Percentiles rank a stretch among this genome's conserved stretches.
Conservation (phyloP, 2,797 vertebrate genomes). For the Coregonus sp. region DNA sequence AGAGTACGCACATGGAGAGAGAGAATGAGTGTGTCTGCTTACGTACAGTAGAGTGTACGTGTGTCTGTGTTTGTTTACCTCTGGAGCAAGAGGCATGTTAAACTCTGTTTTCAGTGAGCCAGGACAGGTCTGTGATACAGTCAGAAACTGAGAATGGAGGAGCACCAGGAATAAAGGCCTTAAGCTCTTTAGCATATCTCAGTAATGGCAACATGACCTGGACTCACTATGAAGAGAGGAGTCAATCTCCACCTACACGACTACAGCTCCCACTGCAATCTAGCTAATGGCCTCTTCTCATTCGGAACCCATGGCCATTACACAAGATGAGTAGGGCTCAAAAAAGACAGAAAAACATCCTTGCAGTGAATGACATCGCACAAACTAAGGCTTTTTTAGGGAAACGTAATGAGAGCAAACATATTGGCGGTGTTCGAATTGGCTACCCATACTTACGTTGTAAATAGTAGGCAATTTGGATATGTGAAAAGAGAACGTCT, state of each 20-base stretch:
- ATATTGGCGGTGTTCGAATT: too few relatives aligned
- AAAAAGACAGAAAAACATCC: too few relatives aligned
- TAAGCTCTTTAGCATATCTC: conserved; percentile 4
- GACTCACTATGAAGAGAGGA: not conserved
- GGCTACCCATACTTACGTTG: too few relatives aligned
- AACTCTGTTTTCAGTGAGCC: not conserved
- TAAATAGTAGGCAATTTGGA: too few relatives aligned
- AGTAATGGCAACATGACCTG: conserved; percentile 15
- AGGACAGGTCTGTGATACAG: not conserved
- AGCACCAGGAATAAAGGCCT: not conserved
- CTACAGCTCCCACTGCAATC: not conserved
- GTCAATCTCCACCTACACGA: not conserved
- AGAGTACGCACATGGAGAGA: not conserved
- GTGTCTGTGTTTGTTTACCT: not conserved
- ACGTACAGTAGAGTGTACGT: not conserved
- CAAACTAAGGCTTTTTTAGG: too few relatives aligned
- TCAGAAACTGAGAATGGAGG: not conserved
- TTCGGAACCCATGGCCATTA: too few relatives aligned
- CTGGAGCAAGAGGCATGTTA: not conserved
- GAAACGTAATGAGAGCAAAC: too few relatives aligned
- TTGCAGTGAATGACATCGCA: too few relatives aligned
- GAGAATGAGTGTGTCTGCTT: not conserved
- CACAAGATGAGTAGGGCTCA: too few relatives aligned
- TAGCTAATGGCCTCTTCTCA: too few relatives aligned
- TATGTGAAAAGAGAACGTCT: too few relatives aligned